Evolutionary conservation across 2,797 vertebrate species (phyloP), one percentile per base, ranked within the genome.

Genomic region (Muscicapa striata): DNA sequence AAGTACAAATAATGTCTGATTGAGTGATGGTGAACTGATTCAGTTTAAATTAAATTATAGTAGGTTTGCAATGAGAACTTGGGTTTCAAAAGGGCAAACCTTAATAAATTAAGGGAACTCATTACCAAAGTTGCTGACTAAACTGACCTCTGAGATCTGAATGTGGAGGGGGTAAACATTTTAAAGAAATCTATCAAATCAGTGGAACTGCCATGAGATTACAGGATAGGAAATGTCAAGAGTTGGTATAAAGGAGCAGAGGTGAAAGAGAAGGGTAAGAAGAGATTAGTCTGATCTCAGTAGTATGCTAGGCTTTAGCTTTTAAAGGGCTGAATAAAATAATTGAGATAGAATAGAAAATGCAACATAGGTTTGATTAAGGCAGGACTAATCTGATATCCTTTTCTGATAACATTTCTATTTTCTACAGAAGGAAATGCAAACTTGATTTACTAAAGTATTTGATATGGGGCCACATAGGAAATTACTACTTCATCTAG

Each of bases 401-500:
- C 26, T 87, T 76, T 80, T 87, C 55, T 73, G 58, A 89, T 36
- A 92, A 58, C 26, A 13, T 43, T 67, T 34, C 34, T 83, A 90
- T 57, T 84, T 82, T 22, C 67, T 77, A 46, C 27, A 75, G 24
- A 62, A 76, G 18, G 74, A 82, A 90, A 87, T 66, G 58, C 43
- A 93, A 96, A 76, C 55, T 76, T 2, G 15, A 67, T 79, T 84
- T 84, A 51, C 51, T 69, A 1, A 72, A 79, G 59, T 69, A 94
- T 90, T 93, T 90, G 51, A 62, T 93, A 73, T 30, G 22, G 32
- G 70, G 41, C 70, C 21, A 66, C 48, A 82, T 21, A 87, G 92
- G 94, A 96, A 96, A 96, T 96, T 93, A 84, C 74, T 73, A 41
- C 23, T 84, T 95, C 55, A 89, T 18, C 19, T 69, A 45, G 18